Percentiles rank a stretch among this genome's conserved stretches.
Conservation (phyloP, 2,888 invertebrate species). For the Cyclophora albipunctata region DNA sequence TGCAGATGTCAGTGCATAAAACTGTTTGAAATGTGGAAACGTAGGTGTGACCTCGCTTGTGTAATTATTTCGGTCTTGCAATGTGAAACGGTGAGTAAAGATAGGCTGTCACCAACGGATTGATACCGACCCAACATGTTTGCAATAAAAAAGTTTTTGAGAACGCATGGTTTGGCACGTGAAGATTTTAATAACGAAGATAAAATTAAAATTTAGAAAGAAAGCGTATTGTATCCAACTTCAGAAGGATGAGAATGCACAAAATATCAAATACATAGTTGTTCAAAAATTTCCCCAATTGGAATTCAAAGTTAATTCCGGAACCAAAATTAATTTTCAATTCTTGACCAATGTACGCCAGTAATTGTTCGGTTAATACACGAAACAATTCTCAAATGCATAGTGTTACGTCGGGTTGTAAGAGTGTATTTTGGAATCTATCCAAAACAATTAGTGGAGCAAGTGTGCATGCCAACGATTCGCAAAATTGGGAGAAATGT, state of each 20-base stretch:
- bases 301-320: too few relatives aligned
- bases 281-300: too few relatives aligned
- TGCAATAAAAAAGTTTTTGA: slow-evolving; percentile 7
- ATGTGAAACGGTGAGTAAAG: slow-evolving; percentile 25
- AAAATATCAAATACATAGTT: too few relatives aligned
- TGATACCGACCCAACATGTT: slow-evolving; percentile 2
- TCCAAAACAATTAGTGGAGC: slow-evolving; percentile 72
- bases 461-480: slow-evolving; percentile 33
- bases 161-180: slow-evolving; percentile 8
- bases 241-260: too few relatives aligned
- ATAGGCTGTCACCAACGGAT: slow-evolving; percentile 27
- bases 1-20: slow-evolving; percentile 20
- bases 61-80: slow-evolving; percentile 57
- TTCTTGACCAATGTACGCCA: not conserved
- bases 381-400: slow-evolving; percentile 38
- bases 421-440: slow-evolving; percentile 67
- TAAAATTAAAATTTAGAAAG: not conserved
- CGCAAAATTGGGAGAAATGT: slow-evolving; percentile 31
- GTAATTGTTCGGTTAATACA: slow-evolving; percentile 5
- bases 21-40: slow-evolving; percentile 23
- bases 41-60: slow-evolving; percentile 59
- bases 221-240: too few relatives aligned
- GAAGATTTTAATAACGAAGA: slow-evolving; percentile 5
- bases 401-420: slow-evolving; percentile 51
- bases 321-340: not conserved